Evolutionary conservation across 2,113 vertebrate species (phyloP), one percentile per base, ranked within the genome.

Genomic region (Barnardius zonarius): DNA sequence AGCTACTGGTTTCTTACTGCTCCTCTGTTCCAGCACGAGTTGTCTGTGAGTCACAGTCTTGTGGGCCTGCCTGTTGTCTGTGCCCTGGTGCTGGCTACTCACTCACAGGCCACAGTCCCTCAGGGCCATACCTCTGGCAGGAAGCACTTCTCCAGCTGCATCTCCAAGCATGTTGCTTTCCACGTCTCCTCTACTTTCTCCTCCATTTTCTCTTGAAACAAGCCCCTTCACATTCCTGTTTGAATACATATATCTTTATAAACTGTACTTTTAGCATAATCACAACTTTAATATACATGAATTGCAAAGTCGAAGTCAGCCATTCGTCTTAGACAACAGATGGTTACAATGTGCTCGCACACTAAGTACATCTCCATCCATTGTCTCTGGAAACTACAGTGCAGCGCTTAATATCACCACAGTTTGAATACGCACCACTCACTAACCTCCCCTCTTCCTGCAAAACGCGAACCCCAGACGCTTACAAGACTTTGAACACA

Each of bases 21-120:
- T 81, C 22, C 12, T 52, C 24, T 62, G 30, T 23, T 57, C 19
- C 37, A 85, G 22, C 8, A 63, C 1, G 6, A 31, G 9, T 16
- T 66, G 31, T 22, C 13, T 33, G 17, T 7, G 13, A 20, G 15
- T 15, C 31, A 67, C 31, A 35, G 44, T 22, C 64, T 69, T 48
- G 23, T 0, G 0, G 13, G 10, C 6, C 39, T 78, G 20, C 31
- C 33, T 19, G 13, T 35, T 35, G 13, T 28, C 14, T 6, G 2
- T 49, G 31, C 5, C 10, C 14, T 3, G 2, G 2, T 6, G 4
- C 17, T 10, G 25, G 10, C 31, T 61, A 59, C n/a, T 13, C 39
- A 25, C 3, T 18, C 66, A 35, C n/a, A 64, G 6, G 17, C 20
- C 61, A 11, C 10, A 22, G 37, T 25, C 11, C n/a, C 33, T 30